Conservation (phyloP, 2,888 invertebrate genomes). For the Epirrhoe alternata region DNA sequence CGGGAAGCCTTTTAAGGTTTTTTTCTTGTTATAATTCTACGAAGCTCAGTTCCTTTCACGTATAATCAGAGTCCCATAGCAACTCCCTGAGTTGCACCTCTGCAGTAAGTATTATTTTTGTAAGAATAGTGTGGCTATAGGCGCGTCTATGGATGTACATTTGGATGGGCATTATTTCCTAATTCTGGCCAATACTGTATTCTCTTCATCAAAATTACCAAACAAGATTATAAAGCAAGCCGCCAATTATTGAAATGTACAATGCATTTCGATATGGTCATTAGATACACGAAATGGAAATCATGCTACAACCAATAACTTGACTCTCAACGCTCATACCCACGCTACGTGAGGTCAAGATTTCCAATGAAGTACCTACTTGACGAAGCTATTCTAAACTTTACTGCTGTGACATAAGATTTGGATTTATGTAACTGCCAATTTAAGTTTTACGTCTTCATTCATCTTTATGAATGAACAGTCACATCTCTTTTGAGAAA, state of each 20-base stretch:
- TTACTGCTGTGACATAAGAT: constrained; percentile 6
- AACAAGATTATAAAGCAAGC: not conserved
- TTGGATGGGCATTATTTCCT: no score
- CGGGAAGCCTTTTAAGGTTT: constrained; percentile 22
- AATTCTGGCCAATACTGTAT: no score
- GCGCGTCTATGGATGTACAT: no score
- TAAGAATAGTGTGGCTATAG: no score
- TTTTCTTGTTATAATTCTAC: not conserved
- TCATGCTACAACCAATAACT: constrained; percentile 12
- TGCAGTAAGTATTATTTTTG: no score
- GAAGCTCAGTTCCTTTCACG: not conserved
- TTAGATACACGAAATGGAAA: constrained; percentile 25
- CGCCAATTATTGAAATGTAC: constrained; percentile 8
- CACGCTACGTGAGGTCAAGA: constrained; percentile 23
- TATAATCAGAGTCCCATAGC: not conserved
- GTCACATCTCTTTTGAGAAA: not conserved
- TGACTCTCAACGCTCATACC: constrained; percentile 7
- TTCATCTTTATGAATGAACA: not conserved
- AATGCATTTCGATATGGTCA: constrained; percentile 8
- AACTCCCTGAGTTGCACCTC: not conserved
- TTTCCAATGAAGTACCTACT: constrained; percentile 1
- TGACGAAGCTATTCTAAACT: constrained; percentile 9
- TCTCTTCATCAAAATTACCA: not conserved
- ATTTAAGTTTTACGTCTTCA: not conserved
- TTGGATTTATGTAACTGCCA: not conserved